Conservation (phyloP, 92 coral and sea anemone species). For the Palythoa heliodiscus region DNA sequence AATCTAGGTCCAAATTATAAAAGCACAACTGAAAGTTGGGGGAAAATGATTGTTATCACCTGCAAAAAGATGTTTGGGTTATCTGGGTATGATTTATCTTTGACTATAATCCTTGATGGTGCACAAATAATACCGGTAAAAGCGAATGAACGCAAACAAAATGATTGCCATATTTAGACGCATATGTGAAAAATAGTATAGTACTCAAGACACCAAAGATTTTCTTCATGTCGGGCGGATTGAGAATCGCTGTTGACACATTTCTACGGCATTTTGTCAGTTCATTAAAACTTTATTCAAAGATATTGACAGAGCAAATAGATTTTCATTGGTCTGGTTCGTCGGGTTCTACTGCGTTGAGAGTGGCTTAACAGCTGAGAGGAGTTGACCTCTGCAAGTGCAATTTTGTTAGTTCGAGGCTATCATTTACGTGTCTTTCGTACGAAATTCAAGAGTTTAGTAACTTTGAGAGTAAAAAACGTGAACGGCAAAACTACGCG, state of each 20-base stretch:
- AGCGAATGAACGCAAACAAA: no score
- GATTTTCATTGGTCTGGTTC: slow-evolving; percentile 8
- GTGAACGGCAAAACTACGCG: background rate
- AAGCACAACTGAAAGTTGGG: no score
- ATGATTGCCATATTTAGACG: no score
- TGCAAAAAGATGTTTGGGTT: no score
- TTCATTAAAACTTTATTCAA: slow-evolving; percentile 31
- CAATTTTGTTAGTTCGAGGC: background rate
- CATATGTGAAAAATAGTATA: no score
- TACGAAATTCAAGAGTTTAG: background rate
- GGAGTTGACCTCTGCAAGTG: background rate
- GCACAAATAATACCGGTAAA: no score
- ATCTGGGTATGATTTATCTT: no score
- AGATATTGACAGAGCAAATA: slow-evolving; percentile 28
- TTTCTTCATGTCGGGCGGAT: background rate
- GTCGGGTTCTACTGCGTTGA: background rate
- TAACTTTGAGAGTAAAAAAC: no score
- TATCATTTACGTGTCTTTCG: background rate
- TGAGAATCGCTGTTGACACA: slow-evolving; percentile 21
- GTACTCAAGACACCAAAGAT: no score
- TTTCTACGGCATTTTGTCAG: slow-evolving; percentile 28
- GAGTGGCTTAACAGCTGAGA: slow-evolving; percentile 11
- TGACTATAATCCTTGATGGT: no score
- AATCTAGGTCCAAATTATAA: no score
- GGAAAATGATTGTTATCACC: no score